Base-by-base conservation (phyloP, 1,140 invertebrate species). In the Arion vulgaris region DNA sequence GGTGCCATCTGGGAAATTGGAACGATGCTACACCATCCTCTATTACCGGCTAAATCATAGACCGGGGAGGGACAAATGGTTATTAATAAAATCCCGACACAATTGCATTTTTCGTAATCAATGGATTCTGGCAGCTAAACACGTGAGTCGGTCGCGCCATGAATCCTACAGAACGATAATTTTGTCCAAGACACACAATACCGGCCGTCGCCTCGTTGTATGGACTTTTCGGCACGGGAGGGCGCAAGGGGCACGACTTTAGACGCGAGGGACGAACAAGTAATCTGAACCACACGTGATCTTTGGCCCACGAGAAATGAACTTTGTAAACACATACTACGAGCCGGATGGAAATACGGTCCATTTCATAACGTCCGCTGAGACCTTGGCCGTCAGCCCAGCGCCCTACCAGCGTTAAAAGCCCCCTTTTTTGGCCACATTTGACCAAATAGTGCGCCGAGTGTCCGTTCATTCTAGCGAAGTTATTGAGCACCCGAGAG, bases 241-340 rank as follows among this genome's bases (percentile, higher is more conserved):
- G 77, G 53, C 77, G 77, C 57, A 34, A 13, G 77, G 71, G 71
- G 45, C 34, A 34, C 9, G 38, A 34, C 15, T 39, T 39, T n/a
- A 39, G 71, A 39, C 71, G 39, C 71, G 71, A 39, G 77, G 77
- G 51, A 79, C 77, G 36, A n/a, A 57, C 19, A 34, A 79, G 77
- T 79, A 79, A 79, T 79, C 77, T 79, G 77, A 68, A 69, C 53
- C 36, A 41, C 62, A 68, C 77, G 62, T 79, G 77, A 79, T 79
- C 77, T 69, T 57, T 39, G 36, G 62, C 77, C 77, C 77, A 41
- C 62, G 77, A 79, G 77, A 79, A 79, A 79, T 79, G 62, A 69
- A 79, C 77, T 79, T 79, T 79, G 77, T 79, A 79, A 79, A 79
- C 77, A 79, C 77, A 79, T 57, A 68, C 32, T n/a, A 68, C 62